A percentile compares a stretch with the other conserved stretches of the same genome.
Conservation (phyloP, 2,888 invertebrate genomes). For the Cinara cedri region DNA sequence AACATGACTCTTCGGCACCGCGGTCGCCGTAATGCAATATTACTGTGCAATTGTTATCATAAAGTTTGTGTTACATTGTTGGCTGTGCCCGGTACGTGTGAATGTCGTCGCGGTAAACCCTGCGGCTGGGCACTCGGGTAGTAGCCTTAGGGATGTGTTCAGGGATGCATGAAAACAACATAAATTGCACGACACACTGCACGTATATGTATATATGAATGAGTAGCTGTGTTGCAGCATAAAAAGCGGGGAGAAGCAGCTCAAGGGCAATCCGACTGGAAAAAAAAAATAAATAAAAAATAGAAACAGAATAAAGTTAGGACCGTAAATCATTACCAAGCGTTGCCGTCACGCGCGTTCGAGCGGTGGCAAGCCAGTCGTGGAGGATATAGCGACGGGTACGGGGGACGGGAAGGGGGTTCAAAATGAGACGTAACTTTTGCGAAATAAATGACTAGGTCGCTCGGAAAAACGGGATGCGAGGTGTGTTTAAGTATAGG, state of each 20-base stretch:
- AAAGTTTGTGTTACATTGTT: too few relatives aligned
- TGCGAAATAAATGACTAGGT: slow-evolving; percentile 48
- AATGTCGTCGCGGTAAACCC: too few relatives aligned
- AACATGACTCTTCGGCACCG: too few relatives aligned
- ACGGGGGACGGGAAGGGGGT: too few relatives aligned
- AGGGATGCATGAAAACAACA: slow-evolving; percentile 50
- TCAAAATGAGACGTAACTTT: slow-evolving; percentile 53
- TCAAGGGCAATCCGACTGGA: slow-evolving; percentile 41
- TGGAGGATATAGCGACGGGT: not conserved
- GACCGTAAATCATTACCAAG: slow-evolving; percentile 52
- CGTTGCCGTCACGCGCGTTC: slow-evolving; percentile 3
- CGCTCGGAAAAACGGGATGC: slow-evolving; percentile 41
- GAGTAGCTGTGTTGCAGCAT: not conserved
- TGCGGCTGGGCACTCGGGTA: not conserved
- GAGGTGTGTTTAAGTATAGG: slow-evolving; percentile 4
- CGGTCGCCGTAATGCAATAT: too few relatives aligned
- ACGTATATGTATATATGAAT: not conserved
- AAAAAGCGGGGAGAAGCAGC: not conserved
- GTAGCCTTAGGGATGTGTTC: slow-evolving; percentile 20
- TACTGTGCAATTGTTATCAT: too few relatives aligned
- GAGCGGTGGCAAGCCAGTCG: not conserved
- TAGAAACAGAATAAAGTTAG: slow-evolving; percentile 50
- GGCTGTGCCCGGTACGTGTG: not conserved
- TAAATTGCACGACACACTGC: slow-evolving; percentile 36
- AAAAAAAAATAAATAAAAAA: slow-evolving; percentile 16